Conservation (phyloP, 1,140 invertebrate genomes). For the Phymastichus coffea region DNA sequence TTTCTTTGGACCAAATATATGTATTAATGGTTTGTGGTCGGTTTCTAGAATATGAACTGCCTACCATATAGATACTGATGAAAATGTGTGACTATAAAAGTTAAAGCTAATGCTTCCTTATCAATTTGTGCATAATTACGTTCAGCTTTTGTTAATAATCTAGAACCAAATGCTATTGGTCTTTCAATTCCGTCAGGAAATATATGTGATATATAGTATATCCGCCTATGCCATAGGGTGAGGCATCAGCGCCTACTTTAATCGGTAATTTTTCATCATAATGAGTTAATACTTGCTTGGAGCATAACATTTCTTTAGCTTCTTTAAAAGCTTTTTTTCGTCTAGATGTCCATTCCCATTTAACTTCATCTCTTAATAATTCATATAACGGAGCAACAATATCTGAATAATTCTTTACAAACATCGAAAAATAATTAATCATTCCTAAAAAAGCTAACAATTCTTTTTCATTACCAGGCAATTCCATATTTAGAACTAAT, state of each 20-base stretch:
- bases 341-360: not conserved
- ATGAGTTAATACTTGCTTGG: not conserved
- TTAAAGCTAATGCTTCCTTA: slow-evolving; percentile 32
- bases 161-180: not conserved
- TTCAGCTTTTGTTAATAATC: not conserved
- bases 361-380: not conserved
- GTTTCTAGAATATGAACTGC: slow-evolving; percentile 22
- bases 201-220: slow-evolving; percentile 8
- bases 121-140: not conserved
- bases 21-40: slow-evolving; percentile 55
- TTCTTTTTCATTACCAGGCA: slow-evolving; percentile 21
- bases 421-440: slow-evolving; percentile 24
- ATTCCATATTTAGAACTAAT: slow-evolving; percentile 15
- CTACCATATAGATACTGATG: slow-evolving; percentile 17
- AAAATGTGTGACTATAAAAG: slow-evolving; percentile 49
- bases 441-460: slow-evolving; percentile 27
- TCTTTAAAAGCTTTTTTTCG: not conserved
- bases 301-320: not conserved
- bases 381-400: not conserved
- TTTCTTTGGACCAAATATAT: slow-evolving; percentile 46
- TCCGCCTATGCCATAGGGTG: slow-evolving; percentile 14
- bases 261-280: slow-evolving; percentile 21
- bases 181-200: not conserved
- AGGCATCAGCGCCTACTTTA: slow-evolving; percentile 23
- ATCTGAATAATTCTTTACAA: not conserved